Percentiles rank a stretch among this genome's conserved stretches.
These are phyloP conservation scores for Macroramphosus scolopax DNA, from an alignment of 2,797 vertebrate genomes.

Conservation along the genomic window DNA sequence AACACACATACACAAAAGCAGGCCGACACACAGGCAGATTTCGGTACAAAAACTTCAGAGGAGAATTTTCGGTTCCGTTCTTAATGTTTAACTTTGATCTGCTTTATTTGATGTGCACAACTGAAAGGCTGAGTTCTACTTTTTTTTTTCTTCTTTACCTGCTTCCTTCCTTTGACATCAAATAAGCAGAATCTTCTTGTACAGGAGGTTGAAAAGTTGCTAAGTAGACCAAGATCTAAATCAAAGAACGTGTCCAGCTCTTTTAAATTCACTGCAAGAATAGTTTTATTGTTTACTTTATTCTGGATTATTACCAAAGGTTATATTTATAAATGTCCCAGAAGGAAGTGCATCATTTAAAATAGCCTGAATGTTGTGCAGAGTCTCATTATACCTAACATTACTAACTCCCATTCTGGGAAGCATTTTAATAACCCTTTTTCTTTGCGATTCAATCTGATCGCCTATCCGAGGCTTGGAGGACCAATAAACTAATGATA, in stretches of 20 bases:
- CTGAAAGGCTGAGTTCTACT: slow-evolving; percentile 54
- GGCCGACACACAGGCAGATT: slow-evolving; percentile 24
- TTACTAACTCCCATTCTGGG: no score
- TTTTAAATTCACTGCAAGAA: slow-evolving; percentile 14
- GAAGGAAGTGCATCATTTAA: no score
- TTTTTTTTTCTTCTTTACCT: slow-evolving; percentile 35
- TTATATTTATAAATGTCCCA: no score
- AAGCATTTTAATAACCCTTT: no score
- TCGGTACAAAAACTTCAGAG: slow-evolving; percentile 34
- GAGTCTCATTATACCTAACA: no score
- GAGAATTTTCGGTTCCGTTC: slow-evolving; percentile 54
- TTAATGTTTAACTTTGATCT: slow-evolving; percentile 72
- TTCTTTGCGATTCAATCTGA: no score
- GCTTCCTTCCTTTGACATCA: slow-evolving; percentile 45
- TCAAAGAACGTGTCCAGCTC: slow-evolving; percentile 4
- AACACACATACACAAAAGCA: slow-evolving; percentile 6
- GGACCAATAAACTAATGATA: no score
- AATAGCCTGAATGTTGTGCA: no score
- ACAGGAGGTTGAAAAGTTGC: slow-evolving; percentile 32
- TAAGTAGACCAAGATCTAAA: slow-evolving; percentile 24
- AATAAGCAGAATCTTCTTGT: slow-evolving; percentile 34
- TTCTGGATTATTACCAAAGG: no score
- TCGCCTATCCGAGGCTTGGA: no score
- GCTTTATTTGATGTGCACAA: slow-evolving; percentile 65
- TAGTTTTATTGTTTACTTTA: no score